Base-by-base conservation (phyloP, 2,888 invertebrate species). In the Ecliptopera silaceata region DNA sequence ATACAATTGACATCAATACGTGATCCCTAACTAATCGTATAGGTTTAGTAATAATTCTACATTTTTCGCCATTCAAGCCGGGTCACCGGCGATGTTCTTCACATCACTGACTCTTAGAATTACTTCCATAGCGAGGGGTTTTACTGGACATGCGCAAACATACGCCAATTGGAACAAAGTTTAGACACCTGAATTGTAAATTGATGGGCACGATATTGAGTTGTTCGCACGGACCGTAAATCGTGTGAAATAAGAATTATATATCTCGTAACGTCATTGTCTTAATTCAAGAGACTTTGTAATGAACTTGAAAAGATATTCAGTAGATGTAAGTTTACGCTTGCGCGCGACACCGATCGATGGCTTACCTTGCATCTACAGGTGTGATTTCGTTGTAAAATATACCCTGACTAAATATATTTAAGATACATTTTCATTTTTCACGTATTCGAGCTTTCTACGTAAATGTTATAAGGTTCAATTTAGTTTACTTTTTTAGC, bases 311-410 rank as follows among this genome's bases (percentile, higher is more conserved):
- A 6, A 12, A 39, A 8, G 5, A 12, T n/a, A 41, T 48, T 48
- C 13, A 8, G 47, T 51, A 36, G 47, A 2, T n/a, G 36, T 17
- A 13, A 47, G 31, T 46, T 45, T 75, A 88, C 89, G 89, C 89
- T 80, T 89, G 89, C 89, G 89, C 88, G 87, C 64, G 65, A 63
- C 54, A 56, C 59, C 75, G 82, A 87, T 88, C 89, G 80, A 89
- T 89, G 84, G 22, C 29, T 56, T 68, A 66, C 69, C 63, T 66
- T 60, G 58, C 68, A 64, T 65, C 69, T 65, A 72, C 69, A 74
- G 70, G 65, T 69, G 52, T 3, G 10, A 39, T 17, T 42, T 13
- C 38, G 20, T 54, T 49, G 26, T 17, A 54, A 59, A 59, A 51
- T 15, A 36, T 26, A 59, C 46, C 38, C 38, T 54, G 43, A 43